phyloP scores from a whole-genome alignment of 2,113 vertebrate genomes.

The Hydrochoerus hydrochaeris region DNA sequence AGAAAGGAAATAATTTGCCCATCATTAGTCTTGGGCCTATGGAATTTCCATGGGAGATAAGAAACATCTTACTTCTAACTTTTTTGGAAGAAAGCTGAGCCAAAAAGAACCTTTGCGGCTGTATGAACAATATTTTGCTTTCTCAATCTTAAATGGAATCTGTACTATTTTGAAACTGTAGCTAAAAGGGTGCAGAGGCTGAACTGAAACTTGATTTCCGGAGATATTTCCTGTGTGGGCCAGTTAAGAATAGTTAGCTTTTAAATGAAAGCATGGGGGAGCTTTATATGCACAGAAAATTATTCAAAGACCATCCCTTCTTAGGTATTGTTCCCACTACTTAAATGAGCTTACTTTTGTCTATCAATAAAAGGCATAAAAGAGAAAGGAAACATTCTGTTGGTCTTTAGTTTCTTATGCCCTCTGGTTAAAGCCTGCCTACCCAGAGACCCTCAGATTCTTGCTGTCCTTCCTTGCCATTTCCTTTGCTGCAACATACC shows the following conservation, averaged over 20 bases:
- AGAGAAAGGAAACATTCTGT: not conserved
- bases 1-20: not conserved
- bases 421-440: not conserved
- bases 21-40: not conserved
- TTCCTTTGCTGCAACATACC: not conserved
- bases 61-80: not conserved
- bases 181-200: conserved; percentile 53
- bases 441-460: not conserved
- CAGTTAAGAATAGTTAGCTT: conserved; percentile 23
- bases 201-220: conserved; percentile 68
- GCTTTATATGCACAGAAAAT: not conserved
- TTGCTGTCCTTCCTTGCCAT: not conserved
- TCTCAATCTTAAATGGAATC: conserved; percentile 59
- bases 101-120: conserved; percentile 36
- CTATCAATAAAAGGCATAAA: not conserved
- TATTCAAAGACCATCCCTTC: not conserved
- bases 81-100: not conserved
- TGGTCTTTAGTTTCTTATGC: not conserved
- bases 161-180: conserved; percentile 62
- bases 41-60: not conserved
- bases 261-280: not conserved
- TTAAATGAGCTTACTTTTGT: not conserved
- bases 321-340: not conserved
- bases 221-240: conserved; percentile 60
- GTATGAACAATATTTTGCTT: conserved; percentile 52